These are phyloP conservation scores for Chironomus tentans DNA, from an alignment of 2,888 invertebrate genomes.

Conservation along the genomic window DNA sequence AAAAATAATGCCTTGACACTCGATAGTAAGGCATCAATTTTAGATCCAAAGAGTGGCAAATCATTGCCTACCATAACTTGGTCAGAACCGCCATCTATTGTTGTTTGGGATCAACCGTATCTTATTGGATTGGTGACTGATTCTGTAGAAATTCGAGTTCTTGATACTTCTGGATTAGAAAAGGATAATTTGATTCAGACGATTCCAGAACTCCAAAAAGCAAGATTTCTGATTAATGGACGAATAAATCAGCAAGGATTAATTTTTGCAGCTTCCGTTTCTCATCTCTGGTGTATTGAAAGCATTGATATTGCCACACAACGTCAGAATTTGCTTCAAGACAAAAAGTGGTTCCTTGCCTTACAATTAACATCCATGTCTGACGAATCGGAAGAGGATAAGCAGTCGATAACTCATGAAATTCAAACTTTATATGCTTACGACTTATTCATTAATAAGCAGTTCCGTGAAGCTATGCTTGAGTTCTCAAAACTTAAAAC, in stretches of 20 bases:
- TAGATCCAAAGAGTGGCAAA: constrained; percentile 21
- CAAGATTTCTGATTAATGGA: constrained; percentile 63
- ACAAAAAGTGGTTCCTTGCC: constrained; percentile 90
- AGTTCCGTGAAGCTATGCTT: constrained; percentile 83
- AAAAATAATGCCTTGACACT: constrained; percentile 42
- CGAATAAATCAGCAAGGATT: constrained; percentile 53
- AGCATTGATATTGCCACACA: constrained; percentile 75
- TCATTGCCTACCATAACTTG: constrained; percentile 16
- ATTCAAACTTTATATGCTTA: constrained; percentile 87
- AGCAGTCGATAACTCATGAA: constrained; percentile 68
- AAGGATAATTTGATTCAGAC: constrained; percentile 58
- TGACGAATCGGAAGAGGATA: constrained; percentile 70
- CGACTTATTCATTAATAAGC: constrained; percentile 80
- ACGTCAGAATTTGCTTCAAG: constrained; percentile 70
- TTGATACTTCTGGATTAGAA: constrained; percentile 53
- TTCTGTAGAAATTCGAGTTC: constrained; percentile 74
- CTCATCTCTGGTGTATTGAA: constrained; percentile 81
- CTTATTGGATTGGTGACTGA: constrained; percentile 75
- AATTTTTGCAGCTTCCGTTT: constrained; percentile 77
- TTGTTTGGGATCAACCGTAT: constrained; percentile 86
- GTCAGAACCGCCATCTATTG: constrained; percentile 14
- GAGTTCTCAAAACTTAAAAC: constrained; percentile 83
- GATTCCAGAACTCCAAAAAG: constrained; percentile 64
- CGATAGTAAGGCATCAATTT: constrained; percentile 12
- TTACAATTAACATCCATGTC: constrained; percentile 82